These are phyloP conservation scores for Acomys russatus DNA, from an alignment of 2,797 vertebrate genomes.

Conservation along the genomic window DNA sequence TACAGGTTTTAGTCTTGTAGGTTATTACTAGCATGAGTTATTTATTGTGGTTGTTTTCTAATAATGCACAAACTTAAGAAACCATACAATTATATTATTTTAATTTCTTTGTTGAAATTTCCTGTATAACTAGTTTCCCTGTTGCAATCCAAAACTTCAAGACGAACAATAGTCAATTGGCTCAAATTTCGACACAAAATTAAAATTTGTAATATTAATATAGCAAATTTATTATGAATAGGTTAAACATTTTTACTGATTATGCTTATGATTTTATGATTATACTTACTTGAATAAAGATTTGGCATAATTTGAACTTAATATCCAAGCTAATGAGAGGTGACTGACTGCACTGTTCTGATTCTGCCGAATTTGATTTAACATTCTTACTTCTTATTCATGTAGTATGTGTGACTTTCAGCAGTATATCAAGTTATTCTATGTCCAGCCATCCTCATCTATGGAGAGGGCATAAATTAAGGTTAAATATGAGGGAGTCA, in stretches of 20 bases:
- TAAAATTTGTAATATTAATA: neutral
- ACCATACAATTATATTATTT: neutral
- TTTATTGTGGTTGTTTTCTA: neutral
- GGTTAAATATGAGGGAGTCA: too few relatives aligned
- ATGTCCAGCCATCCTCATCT: neutral
- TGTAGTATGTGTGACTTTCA: neutral
- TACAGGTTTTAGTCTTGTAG: neutral
- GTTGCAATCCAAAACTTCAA: neutral
- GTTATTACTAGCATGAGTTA: neutral
- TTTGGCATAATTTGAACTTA: neutral
- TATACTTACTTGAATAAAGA: neutral
- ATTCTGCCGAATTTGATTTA: constrained; percentile 3
- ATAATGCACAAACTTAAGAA: neutral
- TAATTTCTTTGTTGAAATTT: neutral
- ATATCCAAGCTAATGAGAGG: neutral
- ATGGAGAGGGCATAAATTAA: neutral
- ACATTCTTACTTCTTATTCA: neutral
- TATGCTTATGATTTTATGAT: neutral
- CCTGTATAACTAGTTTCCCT: neutral
- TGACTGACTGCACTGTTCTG: neutral
- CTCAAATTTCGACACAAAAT: neutral
- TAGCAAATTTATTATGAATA: neutral
- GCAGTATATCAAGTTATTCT: neutral
- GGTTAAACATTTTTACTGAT: neutral
- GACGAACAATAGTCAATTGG: neutral